These are phyloP conservation scores for Cryptoblepharus egeriae DNA, from an alignment of 2,797 vertebrate species.

Conservation along the genomic window DNA sequence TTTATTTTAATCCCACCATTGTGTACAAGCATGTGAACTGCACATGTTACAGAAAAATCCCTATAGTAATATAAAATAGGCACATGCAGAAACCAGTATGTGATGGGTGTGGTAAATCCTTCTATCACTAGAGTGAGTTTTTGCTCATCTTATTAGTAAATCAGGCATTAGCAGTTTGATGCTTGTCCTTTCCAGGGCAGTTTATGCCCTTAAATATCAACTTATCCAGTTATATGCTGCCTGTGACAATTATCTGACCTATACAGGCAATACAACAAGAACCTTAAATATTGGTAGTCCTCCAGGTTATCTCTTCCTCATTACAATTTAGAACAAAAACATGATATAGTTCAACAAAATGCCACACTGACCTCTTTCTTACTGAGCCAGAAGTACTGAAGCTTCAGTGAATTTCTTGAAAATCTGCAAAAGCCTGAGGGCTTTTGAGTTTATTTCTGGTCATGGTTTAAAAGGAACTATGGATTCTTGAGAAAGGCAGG, in stretches of 20 bases:
- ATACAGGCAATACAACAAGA: background rate
- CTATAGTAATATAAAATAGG: too few relatives aligned
- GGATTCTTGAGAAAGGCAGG: constrained; percentile 26
- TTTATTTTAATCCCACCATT: too few relatives aligned
- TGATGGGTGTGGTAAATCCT: too few relatives aligned
- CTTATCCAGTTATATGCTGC: background rate
- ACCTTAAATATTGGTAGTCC: background rate
- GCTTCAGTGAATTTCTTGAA: background rate
- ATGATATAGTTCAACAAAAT: constrained; percentile 2
- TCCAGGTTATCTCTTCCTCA: background rate
- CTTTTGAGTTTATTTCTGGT: constrained; percentile 3
- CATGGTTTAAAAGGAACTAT: background rate
- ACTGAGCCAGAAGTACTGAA: constrained; percentile 3
- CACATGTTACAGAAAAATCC: background rate
- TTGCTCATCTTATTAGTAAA: too few relatives aligned
- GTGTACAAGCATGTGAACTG: background rate
- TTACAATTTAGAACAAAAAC: background rate
- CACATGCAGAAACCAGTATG: too few relatives aligned
- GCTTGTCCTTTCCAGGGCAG: background rate
- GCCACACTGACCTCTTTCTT: constrained; percentile 1
- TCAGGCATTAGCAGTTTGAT: too few relatives aligned
- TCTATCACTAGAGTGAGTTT: too few relatives aligned
- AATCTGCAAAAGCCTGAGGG: constrained; percentile 8
- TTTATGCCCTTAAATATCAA: background rate
- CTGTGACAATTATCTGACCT: background rate